Base-by-base conservation (phyloP, 2,888 invertebrate species). In the Platycnemis pennipes region DNA sequence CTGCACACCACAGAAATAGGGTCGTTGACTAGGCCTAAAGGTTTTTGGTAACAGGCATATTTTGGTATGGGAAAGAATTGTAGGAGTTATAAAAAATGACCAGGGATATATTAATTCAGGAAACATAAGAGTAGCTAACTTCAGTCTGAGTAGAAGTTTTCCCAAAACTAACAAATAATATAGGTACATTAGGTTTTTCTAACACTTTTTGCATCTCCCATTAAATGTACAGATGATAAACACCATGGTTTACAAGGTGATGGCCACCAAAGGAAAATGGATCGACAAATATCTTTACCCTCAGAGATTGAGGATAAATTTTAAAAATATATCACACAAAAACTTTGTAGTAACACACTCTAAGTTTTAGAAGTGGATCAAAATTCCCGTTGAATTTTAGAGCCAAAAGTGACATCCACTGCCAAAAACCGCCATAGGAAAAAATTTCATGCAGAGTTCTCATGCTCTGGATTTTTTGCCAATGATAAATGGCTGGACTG, bases 281-380 rank as follows among this genome's bases (percentile, higher is more conserved):
- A 63, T 69, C 63, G 91, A 91, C 91, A 91, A 87, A 44, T 87
- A 91, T 91, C 63, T 91, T 63, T 63, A 63, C 44, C 37, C 56
- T 91, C 44, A 63, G 69, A 63, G 91, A 91, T 91, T 56, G 63
- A 91, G 91, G 63, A 69, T 69, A 91, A 91, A 91, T 91, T 91
- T 91, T 63, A 91, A 91, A 91, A 91, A 91, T 91, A 91, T 63
- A 91, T 91, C 91, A 91, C 91, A 91, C 89, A 91, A 91, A 91
- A 91, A 91, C 91, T 91, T 91, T 91, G 91, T 91, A 44, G 63
- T 44, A 91, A 91, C 87, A 91, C 63, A 91, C 91, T 69, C 63
- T 69, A 91, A 91, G 91, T 63, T 91, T 91, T 91, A 91, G 91
- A 91, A 69, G 91, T 91, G 91, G 91, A 91, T 91, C n/a, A 63